Percentiles rank a stretch among this genome's conserved stretches.
phyloP scores from a whole-genome alignment of 2,113 vertebrate species.

The Diadophis punctatus region DNA sequence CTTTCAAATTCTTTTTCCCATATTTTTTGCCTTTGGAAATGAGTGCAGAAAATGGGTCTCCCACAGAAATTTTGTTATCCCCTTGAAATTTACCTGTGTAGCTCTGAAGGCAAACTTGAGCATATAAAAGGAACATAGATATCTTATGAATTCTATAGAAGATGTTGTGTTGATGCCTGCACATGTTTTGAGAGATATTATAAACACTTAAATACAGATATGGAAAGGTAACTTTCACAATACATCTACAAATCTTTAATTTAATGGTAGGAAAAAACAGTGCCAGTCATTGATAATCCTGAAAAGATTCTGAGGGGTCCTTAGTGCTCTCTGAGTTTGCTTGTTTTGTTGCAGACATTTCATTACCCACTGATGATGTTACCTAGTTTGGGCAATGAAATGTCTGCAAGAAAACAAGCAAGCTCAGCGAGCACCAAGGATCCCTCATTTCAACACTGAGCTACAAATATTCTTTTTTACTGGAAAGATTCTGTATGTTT shows the following conservation, averaged over 20 bases:
- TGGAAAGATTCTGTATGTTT: conserved; percentile 36
- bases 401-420: too few species aligned
- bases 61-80: neutral
- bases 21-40: conserved; percentile 46
- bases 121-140: neutral
- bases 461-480: too few species aligned
- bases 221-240: conserved; percentile 17
- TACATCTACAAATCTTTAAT: conserved; percentile 36
- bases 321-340: too few species aligned
- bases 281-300: conserved; percentile 45
- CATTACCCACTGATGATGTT: too few species aligned
- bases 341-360: too few species aligned
- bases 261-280: conserved; percentile 46
- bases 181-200: neutral
- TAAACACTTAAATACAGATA: conserved; percentile 6
- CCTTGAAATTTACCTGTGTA: neutral
- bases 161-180: neutral
- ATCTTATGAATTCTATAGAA: neutral
- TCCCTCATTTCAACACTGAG: too few species aligned
- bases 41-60: neutral
- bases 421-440: too few species aligned
- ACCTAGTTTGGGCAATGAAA: too few species aligned
- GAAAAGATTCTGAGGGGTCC: conserved; percentile 26
- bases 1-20: conserved; percentile 39
- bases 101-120: neutral